Base-by-base conservation (phyloP, 53 echinoderm and acorn worm species). In the Crossaster papposus region DNA sequence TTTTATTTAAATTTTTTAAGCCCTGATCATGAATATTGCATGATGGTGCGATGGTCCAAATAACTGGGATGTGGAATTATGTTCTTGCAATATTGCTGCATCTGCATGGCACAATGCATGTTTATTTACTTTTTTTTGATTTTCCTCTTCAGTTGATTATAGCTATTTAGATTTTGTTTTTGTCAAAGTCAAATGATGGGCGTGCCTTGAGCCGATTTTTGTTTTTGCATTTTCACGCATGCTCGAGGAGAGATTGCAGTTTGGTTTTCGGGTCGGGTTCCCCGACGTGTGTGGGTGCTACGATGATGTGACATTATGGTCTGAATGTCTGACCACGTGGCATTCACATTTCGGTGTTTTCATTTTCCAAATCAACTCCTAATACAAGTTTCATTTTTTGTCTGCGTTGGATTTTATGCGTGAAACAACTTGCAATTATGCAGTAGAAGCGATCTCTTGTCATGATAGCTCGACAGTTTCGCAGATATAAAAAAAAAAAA, bases 51-150 rank as follows among this genome's bases (percentile, higher is more conserved):
- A 10, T 17, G 68, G 68, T 68, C 28, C 28, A 3, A 26, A 28
- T n/a, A 26, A 2, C 28, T 14, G 0, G 68, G 24, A 7, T 11
- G 68, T 68, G 62, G 17, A 23, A 62, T 62, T 3, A 8, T 62
- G 17, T 62, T 62, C 17, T 68, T 68, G 24, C n/a, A 28, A 2
- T 3, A 10, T 68, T 3, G 24, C 1, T 23, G 11, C 58, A 58
- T 58, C 15, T 68, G 68, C 68, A 68, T 68, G 68, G 68, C 68
- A 64, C 64, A 3, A 3, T 68, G 68, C 68, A 68, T 68, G 68
- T 24, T 68, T 68, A 26, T 68, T 23, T 68, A 14, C 11, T 23
- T 26, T 6, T 0, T 68, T 11, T 68, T 68, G 3, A 14, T 68
- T 28, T 68, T 68, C 11, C 68, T 26, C 10, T 68, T n/a, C 4